These are phyloP conservation scores for Dinocampus coccinellae DNA, from an alignment of 2,888 invertebrate species.

Conservation along the genomic window DNA sequence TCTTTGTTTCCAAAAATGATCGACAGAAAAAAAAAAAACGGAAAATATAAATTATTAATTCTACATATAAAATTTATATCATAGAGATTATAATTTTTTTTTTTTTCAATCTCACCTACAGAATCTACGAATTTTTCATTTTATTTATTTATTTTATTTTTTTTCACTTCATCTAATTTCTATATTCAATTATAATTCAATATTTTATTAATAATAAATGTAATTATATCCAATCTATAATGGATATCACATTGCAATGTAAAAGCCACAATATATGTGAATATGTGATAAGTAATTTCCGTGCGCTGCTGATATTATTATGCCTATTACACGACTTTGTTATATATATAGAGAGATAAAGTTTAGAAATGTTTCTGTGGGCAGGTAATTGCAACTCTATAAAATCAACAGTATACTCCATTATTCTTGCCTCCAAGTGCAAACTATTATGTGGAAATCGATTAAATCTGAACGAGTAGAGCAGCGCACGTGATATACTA, in stretches of 20 bases:
- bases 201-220: neutral
- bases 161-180: neutral
- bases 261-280: slow-evolving; percentile 1
- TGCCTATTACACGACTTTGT: neutral
- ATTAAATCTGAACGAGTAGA: slow-evolving; percentile 6
- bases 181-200: neutral
- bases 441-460: neutral
- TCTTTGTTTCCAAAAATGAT: too few relatives aligned
- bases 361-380: neutral
- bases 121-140: neutral
- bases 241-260: slow-evolving; percentile 6
- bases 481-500: slow-evolving; percentile 9
- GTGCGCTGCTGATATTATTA: slow-evolving; percentile 2
- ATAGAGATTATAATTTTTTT: neutral
- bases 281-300: slow-evolving; percentile 16
- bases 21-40: neutral
- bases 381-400: slow-evolving; percentile 19
- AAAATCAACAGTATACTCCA: slow-evolving; percentile 21
- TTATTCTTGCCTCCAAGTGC: neutral
- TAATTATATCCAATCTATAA: neutral
- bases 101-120: neutral
- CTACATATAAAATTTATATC: neutral
- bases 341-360: neutral
- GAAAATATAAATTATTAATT: neutral
- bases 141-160: neutral